Evolutionary conservation across 1,140 invertebrate genomes (phyloP), one percentile per base, ranked within the genome.

Genomic region (Zaprionus africanus): DNA sequence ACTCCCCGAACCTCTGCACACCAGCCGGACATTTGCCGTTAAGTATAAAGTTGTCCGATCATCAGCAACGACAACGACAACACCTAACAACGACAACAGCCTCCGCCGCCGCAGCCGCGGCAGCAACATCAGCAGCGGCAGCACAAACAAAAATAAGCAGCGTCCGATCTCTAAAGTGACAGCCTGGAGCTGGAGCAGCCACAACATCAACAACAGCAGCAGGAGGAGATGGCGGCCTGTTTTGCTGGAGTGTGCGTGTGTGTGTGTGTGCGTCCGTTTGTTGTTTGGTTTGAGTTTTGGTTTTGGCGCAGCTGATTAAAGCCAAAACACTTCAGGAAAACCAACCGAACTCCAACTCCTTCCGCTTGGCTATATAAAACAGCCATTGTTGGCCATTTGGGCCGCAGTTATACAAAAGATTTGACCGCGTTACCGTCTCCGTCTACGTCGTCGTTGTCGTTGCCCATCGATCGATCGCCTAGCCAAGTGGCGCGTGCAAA

Each of bases 341-440:
- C 72, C 74, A 69, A 46, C 7, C 41, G 31, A 63, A 61, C 63
- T 64, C 60, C 61, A 76, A 71, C 85, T 90, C 86, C 82, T 90
- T 90, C 86, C 85, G 82, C 82, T 74, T 79, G 79, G 73, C 79
- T 90, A 90, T 90, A 90, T 90, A 90, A 90, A 90, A 82, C 41
- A 72, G 86, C 63, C 79, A 85, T 90, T 90, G 82, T 82, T 86
- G 76, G 73, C 76, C 70, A 78, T 66, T 56, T 79, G 61, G 72
- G 68, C 64, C 41, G 73, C 82, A 90, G 85, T 90, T 73, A 67
- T 61, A 85, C 66, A 58, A 78, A 80, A 76, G 70, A 82, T 80
- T 90, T 85, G 72, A 90, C 78, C 85, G 79, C 79, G 81, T 90
- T 61, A 82, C 66, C 79, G 81, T 80, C 78, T 58, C 19, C 64